Evolutionary conservation across 1,140 invertebrate genomes (phyloP), one percentile per base, ranked within the genome.

Genomic region (Halesus radiatus): DNA sequence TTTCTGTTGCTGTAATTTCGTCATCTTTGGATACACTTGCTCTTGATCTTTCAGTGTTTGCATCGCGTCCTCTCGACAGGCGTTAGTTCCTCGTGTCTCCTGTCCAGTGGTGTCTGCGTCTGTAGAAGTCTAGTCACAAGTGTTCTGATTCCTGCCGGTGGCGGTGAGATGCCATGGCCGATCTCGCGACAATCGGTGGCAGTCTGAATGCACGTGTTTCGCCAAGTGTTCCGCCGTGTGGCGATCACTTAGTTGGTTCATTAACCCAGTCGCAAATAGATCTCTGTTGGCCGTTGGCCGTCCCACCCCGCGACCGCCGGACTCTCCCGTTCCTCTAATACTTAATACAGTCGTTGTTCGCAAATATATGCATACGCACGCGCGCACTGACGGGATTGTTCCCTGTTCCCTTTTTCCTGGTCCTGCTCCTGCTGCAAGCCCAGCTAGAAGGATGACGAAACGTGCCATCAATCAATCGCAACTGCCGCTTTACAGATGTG

Each of bases 261-360:
- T 79, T 82, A 82, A 82, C 80, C 80, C 60, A 82, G 80, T 82
- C 80, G 72, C 77, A 82, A 82, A 82, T 82, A 82, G 80, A 81
- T 68, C 75, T 53, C 68, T 60, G 73, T 45, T 74, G 53, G 66
- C 68, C 60, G 73, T 60, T 74, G 53, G 73, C 56, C 13, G 60
- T 62, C 60, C 32, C 76, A 23, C 37, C 62, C 76, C 60, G 45
- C 76, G 15, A 58, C 54, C 58, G 29, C 53, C 52, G 23, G 13
- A 16, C 66, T 16, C 18, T 3, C n/a, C 20, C 3, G 50, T 53
- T 54, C 68, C 68, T 50, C 50, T 52, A 10, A 66, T 66, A 68
- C 29, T 50, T 23, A 29, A 66, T 66, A 68, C 29, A 68, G 64
- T 68, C 18, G 16, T 68, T 68, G 64, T 68, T 68, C 64, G 64